Evolutionary conservation across 1,140 invertebrate species (phyloP), one percentile per base, ranked within the genome.

Genomic region (Mya arenaria): DNA sequence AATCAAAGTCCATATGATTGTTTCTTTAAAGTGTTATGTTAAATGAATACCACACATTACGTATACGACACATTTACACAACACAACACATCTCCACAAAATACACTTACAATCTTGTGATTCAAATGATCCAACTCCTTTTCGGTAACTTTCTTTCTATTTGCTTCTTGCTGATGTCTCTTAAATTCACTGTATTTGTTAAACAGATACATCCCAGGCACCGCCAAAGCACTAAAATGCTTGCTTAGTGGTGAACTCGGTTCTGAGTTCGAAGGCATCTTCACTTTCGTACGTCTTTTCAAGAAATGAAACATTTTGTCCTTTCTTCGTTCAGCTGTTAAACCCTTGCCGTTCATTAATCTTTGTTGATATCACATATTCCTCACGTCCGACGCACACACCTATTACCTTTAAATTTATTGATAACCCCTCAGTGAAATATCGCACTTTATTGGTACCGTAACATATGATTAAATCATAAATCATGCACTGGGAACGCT

Each of bases 161-260:
- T 68, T 4, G 52, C 23, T 63, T 82, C 79, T 32, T 73, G 79
- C 39, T 82, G 79, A 13, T 82, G 68, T 56, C 79, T 48, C 65
- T 82, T 82, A 66, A 82, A 82, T 63, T 82, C 79, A 66, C 62
- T 82, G 69, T 82, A 82, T 82, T 73, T 82, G 41, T 72, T 65
- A 82, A 73, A 82, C 60, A 82, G 41, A 56, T 82, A 82, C 79
- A 82, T 82, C 23, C 79, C 79, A 4, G 79, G 79, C 23, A 73
- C 58, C 5, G 79, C 58, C 30, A 82, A 63, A 13, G 68, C 69
- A 73, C 79, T 82, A 55, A 66, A 34, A 15, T 68, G 69, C 32
- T 73, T 82, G 19, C 56, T 41, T 25, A 73, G 36, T 17, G 58
- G 60, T 1, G 79, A 73, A 17, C 37, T 34, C 15, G 68, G 44